Conservation (phyloP, 2,113 vertebrate species). For the Pantherophis guttatus region DNA sequence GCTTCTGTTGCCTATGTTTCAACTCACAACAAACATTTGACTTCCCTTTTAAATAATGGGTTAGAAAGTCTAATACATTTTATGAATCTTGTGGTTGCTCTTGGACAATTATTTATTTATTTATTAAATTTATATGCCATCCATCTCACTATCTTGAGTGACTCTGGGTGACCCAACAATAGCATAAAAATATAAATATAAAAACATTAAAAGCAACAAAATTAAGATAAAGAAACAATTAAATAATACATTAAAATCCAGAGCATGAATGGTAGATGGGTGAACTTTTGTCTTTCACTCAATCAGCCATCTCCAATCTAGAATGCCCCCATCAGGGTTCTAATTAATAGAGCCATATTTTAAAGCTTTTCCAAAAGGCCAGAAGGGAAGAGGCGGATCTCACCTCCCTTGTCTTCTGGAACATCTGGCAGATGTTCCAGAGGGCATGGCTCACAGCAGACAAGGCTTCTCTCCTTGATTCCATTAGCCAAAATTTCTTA, state of each 20-base stretch:
- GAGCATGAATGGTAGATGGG: neutral
- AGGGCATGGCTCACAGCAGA: too few relatives aligned
- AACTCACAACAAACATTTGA: neutral
- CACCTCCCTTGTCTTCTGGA: too few relatives aligned
- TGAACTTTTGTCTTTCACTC: neutral
- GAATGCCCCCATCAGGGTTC: neutral
- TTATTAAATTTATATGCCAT: neutral
- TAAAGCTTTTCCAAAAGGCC: neutral
- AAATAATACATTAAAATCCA: neutral
- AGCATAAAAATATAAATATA: neutral
- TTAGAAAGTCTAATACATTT: neutral
- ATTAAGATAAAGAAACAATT: neutral
- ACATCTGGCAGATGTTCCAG: too few relatives aligned
- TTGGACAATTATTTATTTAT: neutral
- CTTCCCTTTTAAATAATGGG: neutral
- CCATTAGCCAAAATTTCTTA: neutral
- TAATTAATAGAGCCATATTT: neutral
- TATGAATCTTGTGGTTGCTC: neutral
- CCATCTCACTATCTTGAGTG: neutral
- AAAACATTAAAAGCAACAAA: neutral
- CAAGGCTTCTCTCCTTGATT: neutral
- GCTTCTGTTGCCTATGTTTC: neutral
- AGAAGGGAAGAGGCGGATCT: neutral
- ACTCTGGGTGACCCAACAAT: neutral
- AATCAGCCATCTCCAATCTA: neutral